phyloP scores from a whole-genome alignment of 2,113 vertebrate species.

The Euleptes europaea region DNA sequence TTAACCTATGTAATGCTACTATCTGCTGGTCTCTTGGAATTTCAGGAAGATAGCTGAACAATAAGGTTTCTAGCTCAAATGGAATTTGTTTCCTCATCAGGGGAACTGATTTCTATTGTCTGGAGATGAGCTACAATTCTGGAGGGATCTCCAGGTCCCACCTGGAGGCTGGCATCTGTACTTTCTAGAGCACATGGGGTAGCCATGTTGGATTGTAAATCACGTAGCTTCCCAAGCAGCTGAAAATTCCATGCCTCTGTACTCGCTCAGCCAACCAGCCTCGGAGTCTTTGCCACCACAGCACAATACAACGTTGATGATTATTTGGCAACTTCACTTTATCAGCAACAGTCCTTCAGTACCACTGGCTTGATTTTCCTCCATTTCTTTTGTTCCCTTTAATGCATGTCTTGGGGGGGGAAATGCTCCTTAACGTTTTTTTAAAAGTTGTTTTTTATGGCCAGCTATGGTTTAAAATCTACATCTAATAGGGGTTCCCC shows the following conservation, averaged over 20 bases:
- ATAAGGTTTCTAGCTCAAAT: no score
- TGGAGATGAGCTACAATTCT: no score
- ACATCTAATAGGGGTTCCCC: slow-evolving; percentile 45
- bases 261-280: background rate
- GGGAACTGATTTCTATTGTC: no score
- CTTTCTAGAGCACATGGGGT: no score
- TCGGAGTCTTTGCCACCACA: background rate
- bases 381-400: slow-evolving; percentile 9
- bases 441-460: slow-evolving; percentile 31
- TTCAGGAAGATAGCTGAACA: no score
- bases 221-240: background rate
- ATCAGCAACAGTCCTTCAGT: slow-evolving; percentile 9
- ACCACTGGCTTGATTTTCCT: background rate
- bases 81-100: no score
- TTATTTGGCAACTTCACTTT: background rate
- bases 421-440: slow-evolving; percentile 36
- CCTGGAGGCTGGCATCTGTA: no score
- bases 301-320: background rate
- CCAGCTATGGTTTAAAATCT: slow-evolving; percentile 20
- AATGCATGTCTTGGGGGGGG: slow-evolving; percentile 13
- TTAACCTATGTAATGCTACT: no score
- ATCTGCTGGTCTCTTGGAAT: no score
- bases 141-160: no score
- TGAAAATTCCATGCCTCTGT: background rate
- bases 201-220: no score